Base-by-base conservation (phyloP, 2,888 invertebrate species). In the Eristalis tenax region DNA sequence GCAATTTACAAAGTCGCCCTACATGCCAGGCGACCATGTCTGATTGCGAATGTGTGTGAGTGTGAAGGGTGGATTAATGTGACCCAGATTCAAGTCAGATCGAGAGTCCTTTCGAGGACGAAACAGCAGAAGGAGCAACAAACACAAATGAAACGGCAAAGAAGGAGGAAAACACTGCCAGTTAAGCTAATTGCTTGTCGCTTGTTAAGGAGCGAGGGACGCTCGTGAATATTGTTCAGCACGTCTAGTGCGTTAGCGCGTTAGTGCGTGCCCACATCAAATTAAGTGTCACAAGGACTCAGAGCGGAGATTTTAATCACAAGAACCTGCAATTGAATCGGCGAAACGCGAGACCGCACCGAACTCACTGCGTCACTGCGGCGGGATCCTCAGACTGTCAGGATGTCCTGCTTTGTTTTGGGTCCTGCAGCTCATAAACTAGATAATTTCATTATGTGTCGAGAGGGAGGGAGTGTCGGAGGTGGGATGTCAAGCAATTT, bases 381-480 rank as follows among this genome's bases (percentile, higher is more conserved):
- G 8, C 50, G 18, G 50, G 5, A 50, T 18, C 18, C 50, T 18
- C 18, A 18, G 13, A 4, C 26, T 26, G 77, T 68, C 59, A 71
- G 40, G 43, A 76, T 85, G 76, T 81, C 74, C 77, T 59, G 77
- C 40, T 73, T 73, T 66, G n/a, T 15, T n/a, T 66, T n/a, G n/a
- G 18, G 18, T 8, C 28, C 35, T 68, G 75, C 75, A 57, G 69
- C 57, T 69, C 64, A 81, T 69, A 75, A 75, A 81, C 74, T 63
- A 63, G 74, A 70, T 83, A 83, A 87, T 83, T 83, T 78, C 83
- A 79, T 87, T 83, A 69, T 18, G 32, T 57, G 64, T 64, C 50
- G 50, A 50, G 50, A 18, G 8, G 18, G 50, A 50, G 50, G 2
- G 50, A 8, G 18, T n/a, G n/a, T n/a, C n/a, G 1, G 50, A 18